phyloP scores from a whole-genome alignment of 2,888 invertebrate species.

The Archips xylosteana region DNA sequence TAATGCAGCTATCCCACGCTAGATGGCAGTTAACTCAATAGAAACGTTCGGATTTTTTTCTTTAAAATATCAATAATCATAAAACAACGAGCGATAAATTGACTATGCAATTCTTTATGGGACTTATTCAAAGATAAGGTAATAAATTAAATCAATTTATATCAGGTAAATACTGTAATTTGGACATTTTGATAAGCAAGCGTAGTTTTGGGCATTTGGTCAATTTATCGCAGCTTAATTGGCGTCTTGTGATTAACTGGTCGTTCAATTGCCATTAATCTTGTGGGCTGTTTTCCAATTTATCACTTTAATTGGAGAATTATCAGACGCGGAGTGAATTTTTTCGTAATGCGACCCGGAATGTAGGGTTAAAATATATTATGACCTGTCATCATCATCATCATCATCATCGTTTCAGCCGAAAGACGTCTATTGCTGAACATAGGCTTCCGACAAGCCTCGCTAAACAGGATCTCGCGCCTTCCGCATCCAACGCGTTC shows the following conservation, averaged over 20 bases:
- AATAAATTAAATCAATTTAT: constrained; percentile 11
- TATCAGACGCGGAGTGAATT: not conserved
- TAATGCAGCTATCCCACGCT: constrained; percentile 20
- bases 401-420: too few species aligned
- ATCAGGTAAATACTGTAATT: constrained; percentile 8
- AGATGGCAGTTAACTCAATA: constrained; percentile 32
- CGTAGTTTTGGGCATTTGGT: constrained; percentile 29
- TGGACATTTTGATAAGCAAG: constrained; percentile 16
- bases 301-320: constrained; percentile 28
- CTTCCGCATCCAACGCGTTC: too few species aligned
- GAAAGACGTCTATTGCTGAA: too few species aligned
- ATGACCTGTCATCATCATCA: too few species aligned
- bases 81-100: constrained; percentile 1
- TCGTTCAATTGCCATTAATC: constrained; percentile 27
- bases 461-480: too few species aligned
- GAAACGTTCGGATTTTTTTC: not conserved
- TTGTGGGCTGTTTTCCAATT: constrained; percentile 17
- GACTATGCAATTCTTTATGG: not conserved
- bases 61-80: not conserved
- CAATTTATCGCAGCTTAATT: constrained; percentile 37
- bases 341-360: too few species aligned
- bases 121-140: not conserved
- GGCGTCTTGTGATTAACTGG: constrained; percentile 34
- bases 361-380: too few species aligned
- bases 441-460: too few species aligned